phyloP scores from a whole-genome alignment of 1,140 invertebrate genomes.

The Arctopsyche grandis region DNA sequence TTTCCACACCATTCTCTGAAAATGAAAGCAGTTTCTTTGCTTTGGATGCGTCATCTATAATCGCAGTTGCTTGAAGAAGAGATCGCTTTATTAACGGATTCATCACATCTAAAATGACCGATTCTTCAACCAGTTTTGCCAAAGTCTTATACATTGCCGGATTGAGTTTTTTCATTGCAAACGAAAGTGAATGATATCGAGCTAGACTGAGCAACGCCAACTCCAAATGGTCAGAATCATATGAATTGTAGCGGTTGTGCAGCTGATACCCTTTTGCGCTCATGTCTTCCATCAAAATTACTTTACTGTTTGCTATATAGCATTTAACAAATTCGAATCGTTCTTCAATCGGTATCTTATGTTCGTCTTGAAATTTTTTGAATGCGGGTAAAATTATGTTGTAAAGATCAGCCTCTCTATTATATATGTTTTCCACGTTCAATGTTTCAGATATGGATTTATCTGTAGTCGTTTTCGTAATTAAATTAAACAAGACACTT shows the following conservation, averaged over 20 bases:
- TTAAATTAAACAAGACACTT: background rate
- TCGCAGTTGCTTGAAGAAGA: no score
- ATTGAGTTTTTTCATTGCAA: conserved; percentile 63
- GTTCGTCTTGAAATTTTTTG: conserved; percentile 57
- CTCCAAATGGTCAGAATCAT: conserved; percentile 62
- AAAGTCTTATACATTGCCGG: conserved; percentile 55
- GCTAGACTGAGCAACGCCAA: conserved; percentile 64
- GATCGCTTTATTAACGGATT: background rate
- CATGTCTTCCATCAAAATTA: conserved; percentile 69
- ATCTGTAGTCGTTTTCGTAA: background rate
- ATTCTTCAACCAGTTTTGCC: no score
- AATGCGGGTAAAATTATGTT: conserved; percentile 59
- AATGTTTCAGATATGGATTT: background rate
- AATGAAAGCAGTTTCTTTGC: background rate
- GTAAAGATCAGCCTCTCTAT: conserved; percentile 58
- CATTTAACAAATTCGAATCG: conserved; percentile 60
- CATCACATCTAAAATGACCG: background rate
- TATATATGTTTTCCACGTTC: conserved; percentile 21
- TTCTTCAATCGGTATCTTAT: conserved; percentile 52
- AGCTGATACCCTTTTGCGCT: conserved; percentile 61
- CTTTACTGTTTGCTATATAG: conserved; percentile 58
- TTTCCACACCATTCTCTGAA: background rate
- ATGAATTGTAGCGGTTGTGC: conserved; percentile 60
- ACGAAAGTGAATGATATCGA: conserved; percentile 67
- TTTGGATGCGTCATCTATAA: background rate